A percentile compares a stretch with the other conserved stretches of the same genome.
Evolutionary conservation across 2,888 invertebrate genomes (phyloP).

Genomic region (Drosophila austrosaltans): DNA sequence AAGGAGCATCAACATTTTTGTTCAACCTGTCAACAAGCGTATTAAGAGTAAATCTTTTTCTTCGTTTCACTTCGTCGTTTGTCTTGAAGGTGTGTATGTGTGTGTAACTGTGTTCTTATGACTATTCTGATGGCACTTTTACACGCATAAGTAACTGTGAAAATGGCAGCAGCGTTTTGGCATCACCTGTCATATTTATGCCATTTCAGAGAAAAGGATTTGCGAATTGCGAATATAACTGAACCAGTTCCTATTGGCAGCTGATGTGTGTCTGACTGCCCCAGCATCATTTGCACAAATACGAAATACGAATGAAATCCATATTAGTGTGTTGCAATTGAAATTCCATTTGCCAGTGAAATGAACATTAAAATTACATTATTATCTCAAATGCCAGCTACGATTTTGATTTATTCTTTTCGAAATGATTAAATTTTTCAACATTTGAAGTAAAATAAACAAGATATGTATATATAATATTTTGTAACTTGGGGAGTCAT

Average conservation of each 20-base stretch:
- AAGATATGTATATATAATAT: too few species aligned
- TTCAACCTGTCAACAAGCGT: neutral
- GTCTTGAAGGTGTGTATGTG: neutral
- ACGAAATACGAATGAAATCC: slow-evolving; percentile 11
- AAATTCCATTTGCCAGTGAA: slow-evolving; percentile 1
- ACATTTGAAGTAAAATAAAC: slow-evolving; percentile 57
- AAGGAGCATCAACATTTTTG: slow-evolving; percentile 5
- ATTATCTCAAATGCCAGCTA: neutral
- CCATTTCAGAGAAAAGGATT: slow-evolving; percentile 56
- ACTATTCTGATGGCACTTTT: slow-evolving; percentile 2
- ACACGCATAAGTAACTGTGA: slow-evolving; percentile 36
- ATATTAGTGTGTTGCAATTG: neutral
- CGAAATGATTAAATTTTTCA: neutral
- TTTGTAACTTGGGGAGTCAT: slow-evolving; percentile 10
- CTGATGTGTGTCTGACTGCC: neutral
- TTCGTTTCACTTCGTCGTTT: neutral
- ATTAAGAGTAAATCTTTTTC: slow-evolving; percentile 4
- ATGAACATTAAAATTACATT: slow-evolving; percentile 8
- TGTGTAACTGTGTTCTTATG: neutral
- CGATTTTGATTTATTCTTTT: slow-evolving; percentile 23
- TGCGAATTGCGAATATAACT: slow-evolving; percentile 13
- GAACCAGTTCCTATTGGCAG: slow-evolving; percentile 22
- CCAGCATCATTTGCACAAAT: too few species aligned
- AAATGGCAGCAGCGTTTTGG: slow-evolving; percentile 45
- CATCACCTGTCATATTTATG: slow-evolving; percentile 62